Percentiles rank a stretch among this genome's conserved stretches.
These are phyloP conservation scores for Drosophila kanapiae DNA, from an alignment of 1,140 invertebrate species.

Conservation along the genomic window DNA sequence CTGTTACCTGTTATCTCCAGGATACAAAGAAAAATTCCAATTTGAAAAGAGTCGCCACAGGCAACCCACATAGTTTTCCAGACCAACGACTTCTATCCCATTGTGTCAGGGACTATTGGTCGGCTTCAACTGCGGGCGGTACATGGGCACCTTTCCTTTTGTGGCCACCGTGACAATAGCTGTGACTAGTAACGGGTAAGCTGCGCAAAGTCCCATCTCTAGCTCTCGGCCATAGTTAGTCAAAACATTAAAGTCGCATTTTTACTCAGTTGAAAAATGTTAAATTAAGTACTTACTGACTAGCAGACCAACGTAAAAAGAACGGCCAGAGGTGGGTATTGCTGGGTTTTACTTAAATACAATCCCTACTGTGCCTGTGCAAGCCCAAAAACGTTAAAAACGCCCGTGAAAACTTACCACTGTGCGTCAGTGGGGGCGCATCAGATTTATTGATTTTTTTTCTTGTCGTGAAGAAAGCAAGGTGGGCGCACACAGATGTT, in stretches of 20 bases:
- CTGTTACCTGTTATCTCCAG: constrained; percentile 19
- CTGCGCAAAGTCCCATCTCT: constrained; percentile 7
- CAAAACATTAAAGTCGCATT: constrained; percentile 75
- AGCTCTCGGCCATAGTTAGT: constrained; percentile 21
- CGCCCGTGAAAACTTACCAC: not conserved
- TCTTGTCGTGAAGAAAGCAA: constrained; percentile 23
- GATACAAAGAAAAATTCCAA: not conserved
- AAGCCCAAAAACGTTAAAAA: not conserved
- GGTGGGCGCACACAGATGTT: constrained; percentile 16
- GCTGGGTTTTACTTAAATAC: not conserved
- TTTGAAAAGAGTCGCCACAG: not conserved
- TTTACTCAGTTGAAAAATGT: constrained; percentile 64
- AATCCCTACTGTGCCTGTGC: not conserved
- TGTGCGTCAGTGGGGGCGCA: constrained; percentile 13
- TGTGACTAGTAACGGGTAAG: not conserved
- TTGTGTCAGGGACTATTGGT: too few relatives aligned
- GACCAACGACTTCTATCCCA: fast-evolving
- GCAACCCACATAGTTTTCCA: not conserved
- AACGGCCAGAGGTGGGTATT: constrained; percentile 51
- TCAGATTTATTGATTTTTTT: constrained; percentile 49
- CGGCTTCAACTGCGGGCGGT: too few relatives aligned
- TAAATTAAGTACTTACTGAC: constrained; percentile 40
- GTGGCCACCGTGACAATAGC: not conserved
- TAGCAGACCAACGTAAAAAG: constrained; percentile 17
- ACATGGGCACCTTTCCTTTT: not conserved